These are phyloP conservation scores for Drosophila mimetica DNA, from an alignment of 2,888 invertebrate species.

Conservation along the genomic window DNA sequence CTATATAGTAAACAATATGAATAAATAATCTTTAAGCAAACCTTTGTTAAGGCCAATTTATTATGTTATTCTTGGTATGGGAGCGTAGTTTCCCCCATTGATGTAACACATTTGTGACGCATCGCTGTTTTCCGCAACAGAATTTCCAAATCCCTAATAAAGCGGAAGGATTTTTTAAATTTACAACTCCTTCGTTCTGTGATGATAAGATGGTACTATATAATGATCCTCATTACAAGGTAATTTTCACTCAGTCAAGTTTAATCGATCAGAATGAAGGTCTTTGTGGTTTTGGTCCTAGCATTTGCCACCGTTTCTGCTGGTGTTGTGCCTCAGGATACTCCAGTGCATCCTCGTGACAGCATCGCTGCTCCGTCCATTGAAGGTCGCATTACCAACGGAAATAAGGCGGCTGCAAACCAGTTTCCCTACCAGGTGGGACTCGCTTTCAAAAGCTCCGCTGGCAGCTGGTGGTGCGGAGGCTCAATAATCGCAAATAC, in stretches of 20 bases:
- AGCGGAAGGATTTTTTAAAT: not conserved
- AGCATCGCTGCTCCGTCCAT: constrained; percentile 9
- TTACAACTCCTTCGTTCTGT: not conserved
- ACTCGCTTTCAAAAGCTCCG: constrained; percentile 46
- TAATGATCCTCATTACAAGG: not conserved
- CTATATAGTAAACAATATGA: not conserved
- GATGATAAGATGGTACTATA: not conserved
- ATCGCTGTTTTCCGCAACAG: not conserved
- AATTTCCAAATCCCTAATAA: not conserved
- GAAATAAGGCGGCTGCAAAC: constrained; percentile 46
- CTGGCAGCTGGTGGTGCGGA: constrained; percentile 53
- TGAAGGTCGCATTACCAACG: constrained; percentile 63
- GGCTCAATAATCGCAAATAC: constrained; percentile 55
- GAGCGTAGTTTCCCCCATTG: not conserved
- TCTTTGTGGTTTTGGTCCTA: constrained; percentile 3
- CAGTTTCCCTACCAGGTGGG: constrained; percentile 74
- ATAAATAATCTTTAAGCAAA: not conserved
- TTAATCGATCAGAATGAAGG: constrained; percentile 5
- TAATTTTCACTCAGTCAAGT: not conserved
- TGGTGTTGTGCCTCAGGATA: not conserved
- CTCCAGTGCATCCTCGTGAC: not conserved
- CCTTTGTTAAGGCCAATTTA: not conserved
- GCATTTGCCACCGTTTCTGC: constrained; percentile 1
- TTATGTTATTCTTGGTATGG: not conserved
- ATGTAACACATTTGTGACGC: not conserved